These are phyloP conservation scores for Pachliopta kotzebuea DNA, from an alignment of 2,888 invertebrate species.

Conservation along the genomic window DNA sequence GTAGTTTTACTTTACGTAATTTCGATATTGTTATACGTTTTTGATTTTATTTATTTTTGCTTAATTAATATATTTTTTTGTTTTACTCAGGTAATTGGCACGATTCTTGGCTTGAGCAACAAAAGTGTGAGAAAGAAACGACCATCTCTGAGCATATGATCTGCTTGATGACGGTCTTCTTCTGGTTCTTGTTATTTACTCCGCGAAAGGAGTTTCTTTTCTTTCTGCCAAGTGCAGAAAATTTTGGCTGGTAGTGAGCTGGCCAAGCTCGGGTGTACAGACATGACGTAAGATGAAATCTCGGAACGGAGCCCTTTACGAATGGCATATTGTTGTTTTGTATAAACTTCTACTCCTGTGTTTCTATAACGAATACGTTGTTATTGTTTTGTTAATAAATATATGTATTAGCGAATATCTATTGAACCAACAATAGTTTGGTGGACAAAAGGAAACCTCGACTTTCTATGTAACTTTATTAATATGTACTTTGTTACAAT, in stretches of 20 bases:
- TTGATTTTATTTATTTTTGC: background rate
- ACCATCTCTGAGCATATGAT: conserved; percentile 87
- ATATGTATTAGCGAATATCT: background rate
- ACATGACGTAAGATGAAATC: conserved; percentile 38
- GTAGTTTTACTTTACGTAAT: too few species aligned
- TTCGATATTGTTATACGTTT: background rate
- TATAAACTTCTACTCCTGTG: conserved; percentile 15
- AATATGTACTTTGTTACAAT: conserved; percentile 11
- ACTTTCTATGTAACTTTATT: conserved; percentile 4
- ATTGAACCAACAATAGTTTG: background rate
- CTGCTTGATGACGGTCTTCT: conserved; percentile 25
- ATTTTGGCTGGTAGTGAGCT: conserved; percentile 52
- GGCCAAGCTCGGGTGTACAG: conserved; percentile 49
- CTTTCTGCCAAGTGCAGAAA: conserved; percentile 57
- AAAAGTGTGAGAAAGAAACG: conserved; percentile 89
- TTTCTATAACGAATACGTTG: conserved; percentile 8
- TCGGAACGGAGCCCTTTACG: conserved; percentile 19
- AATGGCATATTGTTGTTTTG: conserved; percentile 14
- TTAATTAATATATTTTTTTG: conserved; percentile 9
- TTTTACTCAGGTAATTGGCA: conserved; percentile 81
- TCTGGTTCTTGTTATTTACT: conserved; percentile 61
- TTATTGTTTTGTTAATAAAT: conserved; percentile 21
- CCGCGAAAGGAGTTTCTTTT: conserved; percentile 69
- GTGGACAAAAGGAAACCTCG: background rate
- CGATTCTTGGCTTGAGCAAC: conserved; percentile 88